Conservation (phyloP, 2,113 vertebrate genomes). For the Loxodonta africana region DNA sequence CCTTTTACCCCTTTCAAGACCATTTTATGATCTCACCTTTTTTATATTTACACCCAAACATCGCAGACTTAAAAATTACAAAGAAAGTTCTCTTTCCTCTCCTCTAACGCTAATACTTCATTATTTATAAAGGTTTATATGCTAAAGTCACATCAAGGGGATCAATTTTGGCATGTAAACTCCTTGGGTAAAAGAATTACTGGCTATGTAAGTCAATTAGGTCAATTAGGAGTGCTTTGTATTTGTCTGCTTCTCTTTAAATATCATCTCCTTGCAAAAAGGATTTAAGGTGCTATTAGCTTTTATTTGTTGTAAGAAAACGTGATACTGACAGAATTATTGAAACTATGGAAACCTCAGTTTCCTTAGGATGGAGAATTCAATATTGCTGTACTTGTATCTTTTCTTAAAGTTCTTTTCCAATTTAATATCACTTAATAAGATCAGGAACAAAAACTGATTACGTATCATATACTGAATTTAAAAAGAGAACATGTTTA, state of each 20-base stretch:
- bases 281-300: not conserved
- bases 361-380: constrained; percentile 28
- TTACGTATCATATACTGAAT: not conserved
- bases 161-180: constrained; percentile 43
- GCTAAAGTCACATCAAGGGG: not conserved
- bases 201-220: not conserved
- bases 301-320: constrained; percentile 48
- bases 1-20: constrained; percentile 29
- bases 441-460: constrained; percentile 50
- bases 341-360: not conserved
- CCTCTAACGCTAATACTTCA: not conserved
- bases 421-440: constrained; percentile 50
- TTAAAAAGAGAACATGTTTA: constrained; percentile 35
- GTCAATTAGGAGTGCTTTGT: not conserved
- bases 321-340: not conserved
- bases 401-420: constrained; percentile 28
- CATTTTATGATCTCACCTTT: constrained; percentile 30
- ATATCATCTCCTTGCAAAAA: constrained; percentile 9
- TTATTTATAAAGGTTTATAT: constrained; percentile 24
- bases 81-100: not conserved
- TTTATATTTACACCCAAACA: constrained; percentile 35
- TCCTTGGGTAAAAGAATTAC: constrained; percentile 8
- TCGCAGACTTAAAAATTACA: constrained; percentile 13
- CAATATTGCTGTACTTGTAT: not conserved
- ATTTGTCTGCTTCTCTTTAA: constrained; percentile 31